Evolutionary conservation across 2,888 invertebrate genomes (phyloP).

Genomic region (Coecobrya sp.): DNA sequence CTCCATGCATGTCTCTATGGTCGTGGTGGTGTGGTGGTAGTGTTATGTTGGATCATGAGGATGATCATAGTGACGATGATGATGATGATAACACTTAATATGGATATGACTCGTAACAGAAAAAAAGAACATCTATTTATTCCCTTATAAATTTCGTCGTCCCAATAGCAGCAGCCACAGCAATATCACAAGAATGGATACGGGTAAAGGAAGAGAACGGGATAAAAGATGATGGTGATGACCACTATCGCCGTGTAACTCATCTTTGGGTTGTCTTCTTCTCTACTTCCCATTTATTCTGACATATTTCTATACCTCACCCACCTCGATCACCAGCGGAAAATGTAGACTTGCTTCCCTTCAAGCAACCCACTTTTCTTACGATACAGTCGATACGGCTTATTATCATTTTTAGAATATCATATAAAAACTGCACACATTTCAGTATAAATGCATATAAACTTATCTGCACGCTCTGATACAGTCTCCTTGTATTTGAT

Average conservation of each 20-base stretch:
- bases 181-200: not conserved
- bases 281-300: slow-evolving; percentile 36
- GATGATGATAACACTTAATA: slow-evolving; percentile 32
- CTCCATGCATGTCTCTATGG: slow-evolving; percentile 36
- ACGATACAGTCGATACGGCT: not conserved
- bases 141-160: slow-evolving; percentile 20
- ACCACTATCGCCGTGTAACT: slow-evolving; percentile 28
- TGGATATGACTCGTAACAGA: not conserved
- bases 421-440: slow-evolving; percentile 1
- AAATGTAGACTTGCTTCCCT: not conserved
- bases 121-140: not conserved
- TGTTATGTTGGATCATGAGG: slow-evolving; percentile 36
- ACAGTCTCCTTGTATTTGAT: not conserved
- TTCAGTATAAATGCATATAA: not conserved
- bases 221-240: slow-evolving; percentile 21
- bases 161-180: not conserved
- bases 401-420: slow-evolving; percentile 25
- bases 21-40: slow-evolving; percentile 12
- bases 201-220: not conserved
- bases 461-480: not conserved
- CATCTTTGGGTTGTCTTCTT: slow-evolving; percentile 22
- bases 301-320: slow-evolving; percentile 49
- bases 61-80: slow-evolving; percentile 47
- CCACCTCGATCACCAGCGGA: slow-evolving; percentile 47
- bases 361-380: slow-evolving; percentile 33